Evolutionary conservation across 2,113 vertebrate species (phyloP), one percentile per base, ranked within the genome.

Genomic region (Polypterus senegalus): DNA sequence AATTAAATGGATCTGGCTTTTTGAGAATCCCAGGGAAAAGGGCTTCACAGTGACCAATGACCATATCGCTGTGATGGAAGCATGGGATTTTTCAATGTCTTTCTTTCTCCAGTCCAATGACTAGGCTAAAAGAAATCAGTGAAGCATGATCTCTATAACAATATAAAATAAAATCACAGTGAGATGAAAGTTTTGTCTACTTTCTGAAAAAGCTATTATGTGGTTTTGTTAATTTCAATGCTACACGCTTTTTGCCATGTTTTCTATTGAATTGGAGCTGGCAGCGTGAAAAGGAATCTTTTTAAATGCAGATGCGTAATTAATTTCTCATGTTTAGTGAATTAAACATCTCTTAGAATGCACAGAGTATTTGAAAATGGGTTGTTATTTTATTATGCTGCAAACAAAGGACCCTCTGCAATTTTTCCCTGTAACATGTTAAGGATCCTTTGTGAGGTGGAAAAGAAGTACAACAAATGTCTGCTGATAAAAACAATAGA

Each of bases 231-330:
- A 76, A 78, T 83, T 83, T 86, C 74, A 75, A 73, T 82, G 81
- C 71, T 78, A 80, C 78, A 75, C 48, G 66, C 64, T 71, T 70
- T 67, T 61, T 63, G 11, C 58, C 67, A 48, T 75, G 70, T 76
- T 78, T 71, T 68, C 59, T 74, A 69, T 72, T 73, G 67, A 75
- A 71, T 67, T 63, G 62, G 0, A 6, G 62, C 72, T 73, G 60
- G 63, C 66, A 52, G 48, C 7, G 68, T 63, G 58, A 60, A 72
- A 65, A 57, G 47, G 67, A 71, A 76, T 51, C 77, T 77, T 82
- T 88, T 86, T 66, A 82, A 73, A 86, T 86, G 82, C 66, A 87
- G 78, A 83, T 89, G 73, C 74, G 66, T 84, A 84, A 90, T 88
- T 86, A 85, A 79, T 77, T 84, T 75, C 79, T 84, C 78, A 72